Conservation (phyloP, 2,113 vertebrate genomes). For the Cyanoderma ruficeps region DNA sequence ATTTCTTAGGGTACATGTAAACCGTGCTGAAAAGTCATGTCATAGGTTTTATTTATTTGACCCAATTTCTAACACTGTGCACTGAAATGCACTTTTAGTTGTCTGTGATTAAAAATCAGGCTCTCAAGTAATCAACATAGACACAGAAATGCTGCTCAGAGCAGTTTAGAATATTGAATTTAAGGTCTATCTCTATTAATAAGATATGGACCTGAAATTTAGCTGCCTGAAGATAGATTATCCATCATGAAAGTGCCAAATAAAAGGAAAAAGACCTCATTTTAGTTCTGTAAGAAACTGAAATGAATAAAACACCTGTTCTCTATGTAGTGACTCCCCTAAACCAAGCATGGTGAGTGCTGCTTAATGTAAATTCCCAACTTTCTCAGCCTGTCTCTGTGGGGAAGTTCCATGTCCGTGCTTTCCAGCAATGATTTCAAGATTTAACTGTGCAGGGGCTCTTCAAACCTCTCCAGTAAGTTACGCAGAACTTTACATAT, state of each 20-base stretch:
- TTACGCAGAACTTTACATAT: not conserved
- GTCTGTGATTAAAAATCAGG: not conserved
- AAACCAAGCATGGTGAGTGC: not conserved
- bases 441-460: not conserved
- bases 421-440: not conserved
- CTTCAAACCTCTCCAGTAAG: not conserved
- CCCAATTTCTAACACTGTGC: not conserved
- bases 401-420: not conserved
- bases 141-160: not conserved
- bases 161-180: not conserved
- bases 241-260: not conserved
- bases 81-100: not conserved
- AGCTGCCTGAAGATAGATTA: not conserved
- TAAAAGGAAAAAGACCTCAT: not conserved
- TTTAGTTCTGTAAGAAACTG: not conserved
- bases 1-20: not conserved
- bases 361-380: not conserved
- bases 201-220: not conserved
- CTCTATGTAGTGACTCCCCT: not conserved
- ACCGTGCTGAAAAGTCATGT: not conserved
- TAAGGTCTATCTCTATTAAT: not conserved
- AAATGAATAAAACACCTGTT: not conserved
- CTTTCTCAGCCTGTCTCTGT: not conserved
- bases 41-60: not conserved
- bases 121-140: not conserved